Evolutionary conservation across 2,888 invertebrate species (phyloP).

Genomic region (Rapana venosa): DNA sequence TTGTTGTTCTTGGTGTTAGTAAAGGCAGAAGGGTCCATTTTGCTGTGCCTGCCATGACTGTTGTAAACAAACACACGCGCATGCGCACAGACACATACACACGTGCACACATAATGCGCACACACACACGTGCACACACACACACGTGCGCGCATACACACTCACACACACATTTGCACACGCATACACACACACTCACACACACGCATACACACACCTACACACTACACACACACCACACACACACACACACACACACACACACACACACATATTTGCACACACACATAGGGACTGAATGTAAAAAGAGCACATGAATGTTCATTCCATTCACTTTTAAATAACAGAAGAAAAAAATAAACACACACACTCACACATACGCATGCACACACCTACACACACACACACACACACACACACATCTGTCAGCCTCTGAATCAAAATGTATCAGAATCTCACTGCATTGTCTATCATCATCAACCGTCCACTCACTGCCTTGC

Average conservation of each 20-base stretch:
- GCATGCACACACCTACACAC: neutral
- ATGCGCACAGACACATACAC: neutral
- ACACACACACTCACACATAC: neutral
- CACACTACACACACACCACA: neutral
- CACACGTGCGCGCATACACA: neutral
- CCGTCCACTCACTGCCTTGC: no score
- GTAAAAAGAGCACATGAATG: no score
- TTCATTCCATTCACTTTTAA: no score
- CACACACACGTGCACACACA: neutral
- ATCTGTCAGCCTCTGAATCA: neutral
- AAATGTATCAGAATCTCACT: no score
- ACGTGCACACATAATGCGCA: neutral
- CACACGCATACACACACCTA: neutral
- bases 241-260: conserved; percentile 24
- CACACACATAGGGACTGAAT: no score
- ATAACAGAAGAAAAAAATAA: no score
- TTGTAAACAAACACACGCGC: neutral
- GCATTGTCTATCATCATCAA: no score
- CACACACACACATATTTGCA: conserved; percentile 13
- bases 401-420: neutral
- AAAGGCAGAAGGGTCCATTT: no score
- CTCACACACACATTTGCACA: neutral
- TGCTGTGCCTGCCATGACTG: no score
- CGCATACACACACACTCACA: neutral
- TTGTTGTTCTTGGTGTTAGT: no score